Percentiles rank a stretch among this genome's conserved stretches.
phyloP scores from a whole-genome alignment of 2,113 vertebrate species.

The Malurus alboscapulatus region DNA sequence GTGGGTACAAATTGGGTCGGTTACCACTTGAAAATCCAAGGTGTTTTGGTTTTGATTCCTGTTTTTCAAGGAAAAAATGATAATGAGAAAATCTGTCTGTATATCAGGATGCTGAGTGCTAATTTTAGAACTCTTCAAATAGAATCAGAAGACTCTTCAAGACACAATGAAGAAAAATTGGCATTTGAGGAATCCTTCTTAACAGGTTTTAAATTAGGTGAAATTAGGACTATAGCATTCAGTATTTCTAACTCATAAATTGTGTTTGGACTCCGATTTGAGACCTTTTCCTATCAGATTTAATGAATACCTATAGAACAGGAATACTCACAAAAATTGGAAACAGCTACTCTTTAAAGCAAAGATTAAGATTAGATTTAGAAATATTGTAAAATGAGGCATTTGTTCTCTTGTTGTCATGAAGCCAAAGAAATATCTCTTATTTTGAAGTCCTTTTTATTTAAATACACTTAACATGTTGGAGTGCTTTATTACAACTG shows the following conservation, averaged over 20 bases:
- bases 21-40: neutral
- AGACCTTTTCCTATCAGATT: neutral
- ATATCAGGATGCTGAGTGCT: neutral
- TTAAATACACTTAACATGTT: neutral
- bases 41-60: neutral
- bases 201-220: neutral
- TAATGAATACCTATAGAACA: neutral
- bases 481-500: neutral
- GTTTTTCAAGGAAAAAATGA: neutral
- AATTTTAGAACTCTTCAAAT: conserved; percentile 32
- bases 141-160: neutral
- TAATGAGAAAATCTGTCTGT: neutral
- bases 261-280: neutral
- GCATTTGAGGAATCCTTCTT: neutral
- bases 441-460: neutral
- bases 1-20: neutral
- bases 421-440: neutral
- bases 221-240: neutral
- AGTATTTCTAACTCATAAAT: neutral
- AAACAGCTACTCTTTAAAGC: neutral
- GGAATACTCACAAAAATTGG: neutral
- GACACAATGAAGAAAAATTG: neutral
- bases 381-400: neutral
- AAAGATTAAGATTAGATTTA: neutral
- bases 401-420: neutral